Evolutionary conservation across 2,797 vertebrate species (phyloP), one percentile per base, ranked within the genome.

Genomic region (Telmatherina bonti): DNA sequence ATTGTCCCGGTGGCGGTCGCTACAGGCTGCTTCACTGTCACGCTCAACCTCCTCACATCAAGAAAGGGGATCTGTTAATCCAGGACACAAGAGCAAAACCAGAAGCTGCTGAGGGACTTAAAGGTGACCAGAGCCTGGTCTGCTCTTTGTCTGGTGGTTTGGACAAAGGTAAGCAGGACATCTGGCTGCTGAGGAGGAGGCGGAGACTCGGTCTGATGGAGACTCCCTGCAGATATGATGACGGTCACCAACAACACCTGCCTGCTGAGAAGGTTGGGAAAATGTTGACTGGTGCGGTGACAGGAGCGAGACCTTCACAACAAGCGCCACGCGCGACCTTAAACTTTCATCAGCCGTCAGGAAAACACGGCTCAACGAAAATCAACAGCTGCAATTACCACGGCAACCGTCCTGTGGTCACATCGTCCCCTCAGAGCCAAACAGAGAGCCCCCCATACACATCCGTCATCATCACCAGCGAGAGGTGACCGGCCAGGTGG

Each of bases 271-370:
- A 83, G 5, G 92, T 95, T 41, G 91, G 86, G 0, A 76, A 78
- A 26, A 66, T 83, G 62, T 56, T 89, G 58, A 84, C 83, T 13
- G 11, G 35, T 36, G 35, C 13, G 35, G 35, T 12, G 3, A 11
- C 35, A 77, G 93, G 93, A 0, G 15, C 82, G 2, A 74, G 62
- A 36, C 10, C 35, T 15, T 11, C 35, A 36, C 35, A 36, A 22
- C 96, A 96, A 74, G 86, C 94, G 18, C 95, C 96, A 0, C 95
- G 96, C 2, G 93, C 96, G 86, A 93, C 96, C 74, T 89, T 96
- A 65, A 97, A 97, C 83, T 95, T 97, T 66, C 95, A 96, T 82
- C 95, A 95, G 30, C 93, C 97, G 62, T 85, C 96, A 85, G 90
- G 95, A 57, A 96, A 96, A 62, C 96, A 95, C 0, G 80, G 7